Conservation (phyloP, 2,888 invertebrate species). For the Rosalia funebris region DNA sequence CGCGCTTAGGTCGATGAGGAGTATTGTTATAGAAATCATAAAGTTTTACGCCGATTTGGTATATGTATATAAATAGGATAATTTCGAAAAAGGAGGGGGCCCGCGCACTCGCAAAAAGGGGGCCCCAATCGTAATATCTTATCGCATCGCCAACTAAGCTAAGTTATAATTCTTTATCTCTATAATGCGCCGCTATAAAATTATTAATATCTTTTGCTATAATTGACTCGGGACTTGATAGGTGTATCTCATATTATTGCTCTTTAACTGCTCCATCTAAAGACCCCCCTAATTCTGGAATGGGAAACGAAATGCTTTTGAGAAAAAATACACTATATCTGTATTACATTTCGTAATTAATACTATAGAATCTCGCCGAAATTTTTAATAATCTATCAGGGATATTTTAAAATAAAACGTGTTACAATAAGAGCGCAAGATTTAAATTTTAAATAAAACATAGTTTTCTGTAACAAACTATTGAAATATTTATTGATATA, state of each 20-base stretch:
- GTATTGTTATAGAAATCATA: slow-evolving; percentile 51
- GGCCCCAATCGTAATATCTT: slow-evolving; percentile 39
- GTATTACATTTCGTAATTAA: no score
- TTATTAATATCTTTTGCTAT: slow-evolving; percentile 63
- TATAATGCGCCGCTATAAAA: slow-evolving; percentile 60
- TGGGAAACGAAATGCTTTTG: no score
- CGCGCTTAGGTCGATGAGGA: slow-evolving; percentile 51
- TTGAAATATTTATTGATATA: no score
- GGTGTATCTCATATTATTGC: slow-evolving; percentile 60
- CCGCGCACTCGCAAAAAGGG: slow-evolving; percentile 31
- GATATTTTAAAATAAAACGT: no score
- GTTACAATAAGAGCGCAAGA: no score
- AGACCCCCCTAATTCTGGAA: background rate
- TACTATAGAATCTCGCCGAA: no score
- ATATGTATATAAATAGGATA: slow-evolving; percentile 50
- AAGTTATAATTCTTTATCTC: slow-evolving; percentile 62
- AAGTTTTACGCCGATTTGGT: slow-evolving; percentile 55
- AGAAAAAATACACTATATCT: no score
- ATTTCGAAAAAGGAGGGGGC: slow-evolving; percentile 38
- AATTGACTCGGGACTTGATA: slow-evolving; percentile 60
- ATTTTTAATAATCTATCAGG: no score
- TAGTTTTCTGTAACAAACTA: no score
- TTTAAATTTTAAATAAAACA: no score
- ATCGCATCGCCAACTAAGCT: slow-evolving; percentile 47
- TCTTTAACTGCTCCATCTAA: slow-evolving; percentile 52